Percentiles rank a stretch among this genome's conserved stretches.
Conservation (phyloP, 2,113 vertebrate genomes). For the Forbesichthys papilliferus region DNA sequence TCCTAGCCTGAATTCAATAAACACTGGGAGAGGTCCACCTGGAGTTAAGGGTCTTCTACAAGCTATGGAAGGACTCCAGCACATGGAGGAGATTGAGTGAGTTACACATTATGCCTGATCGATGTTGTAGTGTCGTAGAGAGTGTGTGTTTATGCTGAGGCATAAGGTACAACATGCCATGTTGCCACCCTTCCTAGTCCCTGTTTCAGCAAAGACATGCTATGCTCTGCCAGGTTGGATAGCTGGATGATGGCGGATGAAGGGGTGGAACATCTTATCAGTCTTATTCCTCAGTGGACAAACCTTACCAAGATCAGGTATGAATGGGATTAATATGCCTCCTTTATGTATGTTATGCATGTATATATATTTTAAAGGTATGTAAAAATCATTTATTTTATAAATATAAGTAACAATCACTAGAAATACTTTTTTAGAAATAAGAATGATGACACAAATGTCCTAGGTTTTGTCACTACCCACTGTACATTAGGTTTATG, state of each 20-base stretch:
- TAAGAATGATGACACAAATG: too few relatives aligned
- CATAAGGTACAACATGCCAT: neutral
- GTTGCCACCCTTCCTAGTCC: neutral
- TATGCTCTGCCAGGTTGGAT: conserved; percentile 75
- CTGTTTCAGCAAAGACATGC: neutral
- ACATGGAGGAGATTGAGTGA: conserved; percentile 79
- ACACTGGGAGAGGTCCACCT: neutral
- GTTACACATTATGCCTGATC: conserved; percentile 33
- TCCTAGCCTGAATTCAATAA: conserved; percentile 76
- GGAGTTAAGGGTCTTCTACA: conserved; percentile 54
- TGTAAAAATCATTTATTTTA: too few relatives aligned
- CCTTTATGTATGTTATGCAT: neutral
- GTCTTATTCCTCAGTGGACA: conserved; percentile 72
- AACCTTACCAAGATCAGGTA: conserved; percentile 82
- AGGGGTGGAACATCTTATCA: conserved; percentile 73
- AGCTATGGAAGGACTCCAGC: conserved; percentile 61
- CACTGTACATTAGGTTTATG: too few relatives aligned
- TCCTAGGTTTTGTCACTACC: too few relatives aligned
- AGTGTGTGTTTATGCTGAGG: too few relatives aligned
- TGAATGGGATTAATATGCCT: conserved; percentile 20
- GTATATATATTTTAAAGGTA: neutral
- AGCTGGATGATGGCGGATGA: conserved; percentile 76
- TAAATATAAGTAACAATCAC: too few relatives aligned
- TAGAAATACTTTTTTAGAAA: too few relatives aligned
- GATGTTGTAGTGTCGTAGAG: too few relatives aligned